These are phyloP conservation scores for Ceyx melanurus DNA, from an alignment of 2,113 vertebrate species.

Conservation along the genomic window DNA sequence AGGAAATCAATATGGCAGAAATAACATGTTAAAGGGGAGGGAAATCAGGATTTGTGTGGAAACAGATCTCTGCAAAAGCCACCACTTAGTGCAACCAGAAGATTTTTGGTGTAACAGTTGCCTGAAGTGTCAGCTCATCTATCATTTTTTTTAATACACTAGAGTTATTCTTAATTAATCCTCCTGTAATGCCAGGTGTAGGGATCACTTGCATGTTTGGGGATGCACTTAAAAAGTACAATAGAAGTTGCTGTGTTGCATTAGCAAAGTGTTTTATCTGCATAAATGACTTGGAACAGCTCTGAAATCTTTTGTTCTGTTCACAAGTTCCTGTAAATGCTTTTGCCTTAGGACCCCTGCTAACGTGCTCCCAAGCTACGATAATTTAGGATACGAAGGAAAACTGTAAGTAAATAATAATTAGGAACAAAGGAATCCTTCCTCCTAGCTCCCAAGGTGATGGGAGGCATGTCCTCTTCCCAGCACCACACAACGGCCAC, in stretches of 20 bases:
- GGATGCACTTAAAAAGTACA: not conserved
- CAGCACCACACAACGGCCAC: rapidly evolving
- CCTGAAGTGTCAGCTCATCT: not conserved
- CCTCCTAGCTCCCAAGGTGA: not conserved
- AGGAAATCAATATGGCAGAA: not conserved
- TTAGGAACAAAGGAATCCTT: not conserved
- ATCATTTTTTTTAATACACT: not conserved
- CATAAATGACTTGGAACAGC: not conserved
- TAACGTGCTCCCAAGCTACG: not conserved
- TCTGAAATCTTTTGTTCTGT: not conserved
- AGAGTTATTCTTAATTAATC: not conserved
- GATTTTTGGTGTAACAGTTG: not conserved
- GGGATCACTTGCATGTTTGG: not conserved
- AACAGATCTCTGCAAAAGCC: not conserved
- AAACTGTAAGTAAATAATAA: not conserved
- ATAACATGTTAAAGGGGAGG: not conserved
- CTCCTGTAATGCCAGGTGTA: not conserved
- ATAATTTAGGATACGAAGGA: not conserved
- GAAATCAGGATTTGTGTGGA: not conserved
- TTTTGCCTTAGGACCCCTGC: constrained; percentile 20
- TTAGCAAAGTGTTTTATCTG: not conserved
- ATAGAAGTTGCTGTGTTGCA: rapidly evolving
- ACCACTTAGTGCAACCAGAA: not conserved
- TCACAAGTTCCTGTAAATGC: rapidly evolving
- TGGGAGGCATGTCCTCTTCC: not conserved